Conservation (phyloP, 2,113 vertebrate genomes). For the Vidua macroura region DNA sequence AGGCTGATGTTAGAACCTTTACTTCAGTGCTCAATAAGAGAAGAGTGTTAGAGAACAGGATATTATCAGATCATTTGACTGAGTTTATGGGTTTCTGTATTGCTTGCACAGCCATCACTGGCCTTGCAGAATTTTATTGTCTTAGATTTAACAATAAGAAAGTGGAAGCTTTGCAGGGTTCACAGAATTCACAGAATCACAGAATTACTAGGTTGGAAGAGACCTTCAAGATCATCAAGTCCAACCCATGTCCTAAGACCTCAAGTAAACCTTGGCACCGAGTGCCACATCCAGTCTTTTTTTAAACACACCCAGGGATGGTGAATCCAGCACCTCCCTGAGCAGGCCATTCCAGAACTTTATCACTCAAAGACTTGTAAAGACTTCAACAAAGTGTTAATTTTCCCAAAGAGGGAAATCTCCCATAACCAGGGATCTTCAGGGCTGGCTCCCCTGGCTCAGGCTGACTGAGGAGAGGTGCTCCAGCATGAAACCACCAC, state of each 20-base stretch:
- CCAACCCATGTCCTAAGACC: neutral
- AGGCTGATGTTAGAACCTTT: neutral
- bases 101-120: neutral
- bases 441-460: neutral
- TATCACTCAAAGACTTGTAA: neutral
- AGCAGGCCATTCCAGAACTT: neutral
- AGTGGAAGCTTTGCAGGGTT: neutral
- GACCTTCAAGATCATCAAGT: neutral
- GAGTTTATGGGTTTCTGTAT: neutral
- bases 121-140: neutral
- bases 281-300: neutral
- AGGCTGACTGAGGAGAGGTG: neutral
- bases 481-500: fast-evolving
- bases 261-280: neutral
- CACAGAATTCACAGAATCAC: neutral
- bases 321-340: neutral
- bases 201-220: neutral
- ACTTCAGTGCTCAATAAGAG: neutral
- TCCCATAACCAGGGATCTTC: neutral
- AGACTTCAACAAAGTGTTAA: neutral
- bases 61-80: neutral
- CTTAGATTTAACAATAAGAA: neutral
- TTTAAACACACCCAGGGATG: neutral
- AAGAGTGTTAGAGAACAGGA: neutral
- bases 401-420: neutral